phyloP scores from a whole-genome alignment of 2,113 vertebrate genomes.

The Holacanthus passer region DNA sequence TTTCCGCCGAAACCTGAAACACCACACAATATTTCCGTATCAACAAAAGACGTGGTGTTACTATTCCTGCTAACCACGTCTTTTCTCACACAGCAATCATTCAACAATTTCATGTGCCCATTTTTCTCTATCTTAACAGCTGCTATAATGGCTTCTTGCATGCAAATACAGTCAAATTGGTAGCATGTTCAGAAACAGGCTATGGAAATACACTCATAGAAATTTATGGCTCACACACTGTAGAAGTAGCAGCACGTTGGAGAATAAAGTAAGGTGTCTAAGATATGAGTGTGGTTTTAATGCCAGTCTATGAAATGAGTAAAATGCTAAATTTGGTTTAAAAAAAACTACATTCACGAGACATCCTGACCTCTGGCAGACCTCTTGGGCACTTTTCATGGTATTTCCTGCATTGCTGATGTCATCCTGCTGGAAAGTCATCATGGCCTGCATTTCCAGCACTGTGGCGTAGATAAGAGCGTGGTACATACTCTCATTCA shows the following conservation, averaged over 20 bases:
- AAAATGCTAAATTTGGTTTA: not conserved
- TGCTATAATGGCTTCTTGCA: slow-evolving; percentile 11
- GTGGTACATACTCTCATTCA: slow-evolving; percentile 88
- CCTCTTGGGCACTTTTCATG: slow-evolving; percentile 88
- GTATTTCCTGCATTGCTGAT: slow-evolving; percentile 85
- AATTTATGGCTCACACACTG: slow-evolving; percentile 12
- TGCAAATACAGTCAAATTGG: slow-evolving; percentile 74
- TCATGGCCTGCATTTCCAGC: slow-evolving; percentile 91
- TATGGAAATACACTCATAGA: slow-evolving; percentile 60
- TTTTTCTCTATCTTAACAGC: not conserved
- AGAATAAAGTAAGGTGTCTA: not conserved
- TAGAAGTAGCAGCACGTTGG: not conserved
- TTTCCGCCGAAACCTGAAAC: slow-evolving; percentile 84
- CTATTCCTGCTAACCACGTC: not conserved
- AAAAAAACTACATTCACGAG: too few species aligned
- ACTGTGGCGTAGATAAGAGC: slow-evolving; percentile 88
- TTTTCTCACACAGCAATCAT: not conserved
- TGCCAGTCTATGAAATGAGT: too few species aligned
- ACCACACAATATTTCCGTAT: not conserved
- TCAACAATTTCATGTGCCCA: not conserved
- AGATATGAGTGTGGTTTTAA: too few species aligned
- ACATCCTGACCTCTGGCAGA: slow-evolving; percentile 85
- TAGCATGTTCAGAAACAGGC: not conserved
- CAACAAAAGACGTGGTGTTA: not conserved
- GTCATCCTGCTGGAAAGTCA: slow-evolving; percentile 89